Conservation (phyloP, 1,140 invertebrate genomes). For the Drosophila mojavensis region DNA sequence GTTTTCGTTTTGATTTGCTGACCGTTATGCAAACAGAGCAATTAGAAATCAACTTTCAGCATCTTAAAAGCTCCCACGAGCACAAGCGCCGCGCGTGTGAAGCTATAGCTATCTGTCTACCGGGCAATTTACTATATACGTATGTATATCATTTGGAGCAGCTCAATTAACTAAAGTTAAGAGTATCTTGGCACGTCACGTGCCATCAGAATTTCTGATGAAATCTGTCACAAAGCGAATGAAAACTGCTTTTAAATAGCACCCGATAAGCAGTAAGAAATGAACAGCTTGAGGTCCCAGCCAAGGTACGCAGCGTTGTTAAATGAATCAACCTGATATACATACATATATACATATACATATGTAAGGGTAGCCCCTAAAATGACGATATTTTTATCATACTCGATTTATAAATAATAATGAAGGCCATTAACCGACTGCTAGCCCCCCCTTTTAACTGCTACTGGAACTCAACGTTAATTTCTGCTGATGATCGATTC, state of each 20-base stretch:
- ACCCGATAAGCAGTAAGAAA: not conserved
- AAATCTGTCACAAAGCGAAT: not conserved
- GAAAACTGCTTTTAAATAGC: not conserved
- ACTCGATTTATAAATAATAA: constrained; percentile 12
- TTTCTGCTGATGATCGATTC: constrained; percentile 22
- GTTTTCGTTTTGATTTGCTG: constrained; percentile 30
- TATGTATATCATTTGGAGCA: too few relatives aligned
- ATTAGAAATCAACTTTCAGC: constrained; percentile 10
- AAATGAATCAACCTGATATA: not conserved
- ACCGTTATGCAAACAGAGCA: constrained; percentile 50
- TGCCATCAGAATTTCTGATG: constrained; percentile 10
- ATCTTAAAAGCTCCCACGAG: constrained; percentile 1
- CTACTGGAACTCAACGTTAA: constrained; percentile 19
- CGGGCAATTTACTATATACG: not conserved
- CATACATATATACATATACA: too few relatives aligned
- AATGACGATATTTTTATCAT: not conserved
- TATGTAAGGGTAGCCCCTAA: too few relatives aligned
- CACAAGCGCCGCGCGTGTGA: too few relatives aligned
- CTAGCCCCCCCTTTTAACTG: constrained; percentile 9
- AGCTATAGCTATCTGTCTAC: too few relatives aligned
- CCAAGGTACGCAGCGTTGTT: not conserved
- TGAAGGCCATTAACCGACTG: constrained; percentile 3
- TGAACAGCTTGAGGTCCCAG: not conserved
- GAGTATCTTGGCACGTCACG: not conserved
- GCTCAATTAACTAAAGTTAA: not conserved